Percentiles rank a stretch among this genome's conserved stretches.
phyloP scores from a whole-genome alignment of 2,888 invertebrate species.

The Petrophora chlorosata region DNA sequence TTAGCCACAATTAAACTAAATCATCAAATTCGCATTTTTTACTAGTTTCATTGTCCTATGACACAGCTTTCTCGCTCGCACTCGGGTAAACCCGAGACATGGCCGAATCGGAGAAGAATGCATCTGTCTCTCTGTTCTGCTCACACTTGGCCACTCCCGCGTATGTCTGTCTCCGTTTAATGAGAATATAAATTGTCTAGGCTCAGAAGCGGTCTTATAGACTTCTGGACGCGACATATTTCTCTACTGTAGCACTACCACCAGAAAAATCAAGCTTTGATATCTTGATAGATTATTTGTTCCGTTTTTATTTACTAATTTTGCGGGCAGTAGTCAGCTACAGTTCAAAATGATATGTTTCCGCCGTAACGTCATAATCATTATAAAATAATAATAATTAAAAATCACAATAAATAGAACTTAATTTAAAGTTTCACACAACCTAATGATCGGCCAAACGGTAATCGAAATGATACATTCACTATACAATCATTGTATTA shows the following conservation, averaged over 20 bases:
- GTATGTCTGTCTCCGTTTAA: slow-evolving; percentile 12
- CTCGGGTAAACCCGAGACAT: too few relatives aligned
- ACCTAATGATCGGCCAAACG: slow-evolving; percentile 52
- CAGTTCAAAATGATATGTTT: slow-evolving; percentile 27
- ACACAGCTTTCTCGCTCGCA: slow-evolving; percentile 18
- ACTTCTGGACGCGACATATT: slow-evolving; percentile 5
- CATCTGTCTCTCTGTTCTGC: too few relatives aligned
- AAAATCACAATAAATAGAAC: slow-evolving; percentile 74
- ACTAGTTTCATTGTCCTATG: too few relatives aligned
- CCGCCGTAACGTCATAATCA: slow-evolving; percentile 9
- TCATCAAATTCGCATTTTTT: too few relatives aligned
- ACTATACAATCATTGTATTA: slow-evolving; percentile 22
- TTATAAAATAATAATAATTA: slow-evolving; percentile 44
- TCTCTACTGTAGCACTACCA: slow-evolving; percentile 8
- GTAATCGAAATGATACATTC: slow-evolving; percentile 28
- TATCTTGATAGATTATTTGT: too few relatives aligned
- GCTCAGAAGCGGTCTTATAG: neutral
- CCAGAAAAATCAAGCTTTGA: neutral
- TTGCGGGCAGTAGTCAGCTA: slow-evolving; percentile 15
- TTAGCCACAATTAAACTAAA: too few relatives aligned
- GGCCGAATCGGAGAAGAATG: too few relatives aligned
- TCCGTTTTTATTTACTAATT: neutral
- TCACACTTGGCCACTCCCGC: slow-evolving; percentile 10
- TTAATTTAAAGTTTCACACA: slow-evolving; percentile 62
- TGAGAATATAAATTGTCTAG: slow-evolving; percentile 3